Conservation (phyloP, 2,113 vertebrate species). For the Chascanopsetta lugubris region DNA sequence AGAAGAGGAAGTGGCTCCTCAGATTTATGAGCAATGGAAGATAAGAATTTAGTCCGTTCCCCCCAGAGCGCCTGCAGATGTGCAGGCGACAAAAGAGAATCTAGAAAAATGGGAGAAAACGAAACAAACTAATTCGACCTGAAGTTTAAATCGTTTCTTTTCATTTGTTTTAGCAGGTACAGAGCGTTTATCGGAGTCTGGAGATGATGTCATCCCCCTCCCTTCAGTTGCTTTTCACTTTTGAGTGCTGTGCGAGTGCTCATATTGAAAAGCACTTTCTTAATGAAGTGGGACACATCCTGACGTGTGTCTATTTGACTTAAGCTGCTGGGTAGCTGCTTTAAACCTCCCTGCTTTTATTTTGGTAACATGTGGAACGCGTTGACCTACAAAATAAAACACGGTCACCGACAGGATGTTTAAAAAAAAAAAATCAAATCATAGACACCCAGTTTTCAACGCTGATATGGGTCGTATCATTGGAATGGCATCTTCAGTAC, state of each 20-base stretch:
- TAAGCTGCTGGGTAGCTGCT: background rate
- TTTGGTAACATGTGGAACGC: background rate
- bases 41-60: constrained; percentile 26
- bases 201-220: background rate
- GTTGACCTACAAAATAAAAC: background rate
- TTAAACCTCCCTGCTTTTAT: no score
- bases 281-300: background rate
- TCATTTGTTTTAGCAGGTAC: background rate
- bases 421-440: no score
- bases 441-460: no score
- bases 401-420: background rate
- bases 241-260: background rate
- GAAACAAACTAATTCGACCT: no score
- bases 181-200: background rate
- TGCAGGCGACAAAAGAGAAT: background rate
- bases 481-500: no score
- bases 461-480: no score
- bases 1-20: constrained; percentile 13
- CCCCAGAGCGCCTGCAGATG: background rate
- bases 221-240: background rate
- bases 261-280: constrained; percentile 8
- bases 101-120: background rate
- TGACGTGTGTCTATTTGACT: background rate
- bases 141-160: background rate
- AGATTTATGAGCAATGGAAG: constrained; percentile 20